Percentiles rank a stretch among this genome's conserved stretches.
These are phyloP conservation scores for Acipenser transmontanus DNA, from an alignment of 2,797 vertebrate species.

Conservation along the genomic window DNA sequence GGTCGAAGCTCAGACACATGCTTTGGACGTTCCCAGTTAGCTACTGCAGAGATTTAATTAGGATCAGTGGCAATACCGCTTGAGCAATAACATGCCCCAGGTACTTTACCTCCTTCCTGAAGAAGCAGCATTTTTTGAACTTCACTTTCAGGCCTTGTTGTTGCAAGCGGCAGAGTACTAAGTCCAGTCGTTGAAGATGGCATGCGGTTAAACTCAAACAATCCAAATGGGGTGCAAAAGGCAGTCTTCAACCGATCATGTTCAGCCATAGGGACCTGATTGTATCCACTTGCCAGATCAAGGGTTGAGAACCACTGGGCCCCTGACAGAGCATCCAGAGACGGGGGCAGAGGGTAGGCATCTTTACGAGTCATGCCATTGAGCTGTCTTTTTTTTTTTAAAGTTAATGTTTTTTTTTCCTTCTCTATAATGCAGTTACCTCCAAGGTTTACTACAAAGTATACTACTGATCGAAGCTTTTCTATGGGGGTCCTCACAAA, in stretches of 20 bases:
- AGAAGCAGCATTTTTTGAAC: slow-evolving; percentile 1
- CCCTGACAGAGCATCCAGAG: no score
- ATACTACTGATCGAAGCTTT: slow-evolving; percentile 83
- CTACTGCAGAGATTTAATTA: slow-evolving; percentile 7
- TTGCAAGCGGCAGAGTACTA: neutral
- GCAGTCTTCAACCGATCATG: no score
- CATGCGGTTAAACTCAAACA: no score
- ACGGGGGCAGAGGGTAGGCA: no score
- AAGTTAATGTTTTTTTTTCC: neutral
- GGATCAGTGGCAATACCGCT: neutral
- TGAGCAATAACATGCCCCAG: slow-evolving; percentile 8
- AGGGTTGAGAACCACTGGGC: no score
- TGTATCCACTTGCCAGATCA: no score
- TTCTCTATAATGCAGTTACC: slow-evolving; percentile 3
- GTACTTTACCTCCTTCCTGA: neutral
- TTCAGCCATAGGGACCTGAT: no score
- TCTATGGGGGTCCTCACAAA: slow-evolving; percentile 86
- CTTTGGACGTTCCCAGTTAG: slow-evolving; percentile 3
- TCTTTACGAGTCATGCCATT: no score
- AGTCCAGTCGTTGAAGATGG: no score
- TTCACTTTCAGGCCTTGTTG: slow-evolving; percentile 1
- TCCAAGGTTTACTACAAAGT: slow-evolving; percentile 50
- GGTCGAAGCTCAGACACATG: slow-evolving; percentile 2
- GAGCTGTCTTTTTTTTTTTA: neutral
- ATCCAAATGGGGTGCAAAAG: no score